phyloP scores from a whole-genome alignment of 2,113 vertebrate species.

The Antidorcas marsupialis region DNA sequence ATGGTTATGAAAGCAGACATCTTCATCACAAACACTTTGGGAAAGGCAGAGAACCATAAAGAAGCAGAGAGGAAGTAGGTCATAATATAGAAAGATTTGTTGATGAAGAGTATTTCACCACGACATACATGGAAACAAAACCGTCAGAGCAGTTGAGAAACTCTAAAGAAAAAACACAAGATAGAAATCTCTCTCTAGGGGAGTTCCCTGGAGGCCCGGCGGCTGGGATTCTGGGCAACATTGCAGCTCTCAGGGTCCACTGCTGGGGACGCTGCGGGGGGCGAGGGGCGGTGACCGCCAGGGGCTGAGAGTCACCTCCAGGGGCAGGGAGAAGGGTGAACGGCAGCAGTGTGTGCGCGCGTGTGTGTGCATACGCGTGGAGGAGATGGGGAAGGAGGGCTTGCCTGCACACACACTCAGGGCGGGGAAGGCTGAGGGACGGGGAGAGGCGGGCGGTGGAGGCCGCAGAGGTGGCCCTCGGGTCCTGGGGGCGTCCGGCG shows the following conservation, averaged over 20 bases:
- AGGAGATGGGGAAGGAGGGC: not conserved
- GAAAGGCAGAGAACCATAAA: not conserved
- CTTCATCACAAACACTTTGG: not conserved
- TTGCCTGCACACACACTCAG: too few relatives aligned
- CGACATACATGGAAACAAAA: not conserved
- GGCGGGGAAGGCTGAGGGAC: not conserved
- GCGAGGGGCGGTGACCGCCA: accelerated
- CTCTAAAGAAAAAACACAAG: not conserved
- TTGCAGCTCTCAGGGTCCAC: accelerated
- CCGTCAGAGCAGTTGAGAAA: not conserved
- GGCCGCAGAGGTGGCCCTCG: not conserved
- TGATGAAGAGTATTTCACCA: not conserved
- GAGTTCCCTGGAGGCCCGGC: not conserved
- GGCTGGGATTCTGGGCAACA: not conserved
- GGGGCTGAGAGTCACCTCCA: not conserved
- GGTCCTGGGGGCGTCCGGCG: accelerated
- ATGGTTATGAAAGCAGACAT: not conserved
- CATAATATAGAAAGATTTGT: not conserved
- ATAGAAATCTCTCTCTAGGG: not conserved
- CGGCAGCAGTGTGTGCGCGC: accelerated
- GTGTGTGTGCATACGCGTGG: too few relatives aligned
- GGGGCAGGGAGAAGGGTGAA: not conserved
- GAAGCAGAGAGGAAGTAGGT: not conserved
- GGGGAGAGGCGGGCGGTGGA: not conserved
- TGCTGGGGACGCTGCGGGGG: not conserved